Conservation (phyloP, 2,888 invertebrate genomes). For the Heliconius sara region DNA sequence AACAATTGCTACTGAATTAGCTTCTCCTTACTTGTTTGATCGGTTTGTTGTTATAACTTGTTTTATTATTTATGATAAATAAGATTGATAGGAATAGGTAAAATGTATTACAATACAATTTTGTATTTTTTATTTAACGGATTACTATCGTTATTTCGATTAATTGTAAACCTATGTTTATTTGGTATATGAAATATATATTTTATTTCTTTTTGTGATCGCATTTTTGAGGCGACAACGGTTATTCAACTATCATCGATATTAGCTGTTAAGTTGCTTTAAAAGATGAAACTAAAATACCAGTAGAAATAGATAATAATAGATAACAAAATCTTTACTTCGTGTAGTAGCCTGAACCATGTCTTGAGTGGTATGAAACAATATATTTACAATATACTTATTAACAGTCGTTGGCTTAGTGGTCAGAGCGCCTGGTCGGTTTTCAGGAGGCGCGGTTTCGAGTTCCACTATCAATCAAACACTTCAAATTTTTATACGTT, state of each 20-base stretch:
- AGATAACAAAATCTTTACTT: no score
- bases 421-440: no score
- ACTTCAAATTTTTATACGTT: no score
- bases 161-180: background rate
- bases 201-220: background rate
- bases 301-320: no score
- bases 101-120: no score
- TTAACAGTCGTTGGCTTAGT: no score
- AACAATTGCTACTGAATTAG: slow-evolving; percentile 49
- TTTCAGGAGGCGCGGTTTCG: no score
- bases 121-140: no score
- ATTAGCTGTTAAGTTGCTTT: background rate
- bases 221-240: no score
- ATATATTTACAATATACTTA: background rate
- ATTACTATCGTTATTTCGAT: no score
- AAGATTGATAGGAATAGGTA: background rate
- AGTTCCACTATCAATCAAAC: no score
- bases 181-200: background rate
- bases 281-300: background rate
- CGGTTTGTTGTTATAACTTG: slow-evolving; percentile 1
- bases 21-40: slow-evolving; percentile 30
- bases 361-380: background rate
- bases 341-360: background rate
- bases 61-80: slow-evolving; percentile 8
- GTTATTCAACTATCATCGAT: background rate